These are phyloP conservation scores for Rambutsinella grinnellia DNA, from an alignment of 2,888 invertebrate genomes.

Conservation along the genomic window DNA sequence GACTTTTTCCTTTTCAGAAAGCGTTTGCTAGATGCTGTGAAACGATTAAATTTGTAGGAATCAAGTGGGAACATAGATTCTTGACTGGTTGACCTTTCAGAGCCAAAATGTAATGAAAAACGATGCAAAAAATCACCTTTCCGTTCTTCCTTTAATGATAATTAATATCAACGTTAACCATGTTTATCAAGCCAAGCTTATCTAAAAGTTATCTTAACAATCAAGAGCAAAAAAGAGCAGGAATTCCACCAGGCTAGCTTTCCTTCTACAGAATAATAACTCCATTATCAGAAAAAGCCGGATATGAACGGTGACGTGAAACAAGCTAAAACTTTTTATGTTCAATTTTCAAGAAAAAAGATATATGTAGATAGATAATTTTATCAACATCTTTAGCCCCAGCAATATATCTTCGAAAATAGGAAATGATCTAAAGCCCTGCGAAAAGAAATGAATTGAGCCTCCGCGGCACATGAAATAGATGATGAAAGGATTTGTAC, in stretches of 20 bases:
- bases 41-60: too few species aligned
- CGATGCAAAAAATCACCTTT: too few species aligned
- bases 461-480: too few species aligned
- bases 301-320: constrained; percentile 35
- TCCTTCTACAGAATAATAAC: constrained; percentile 18
- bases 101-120: too few species aligned
- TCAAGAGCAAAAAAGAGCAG: constrained; percentile 19
- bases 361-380: neutral
- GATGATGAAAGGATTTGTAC: neutral
- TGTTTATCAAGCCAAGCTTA: constrained; percentile 30
- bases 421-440: constrained; percentile 6
- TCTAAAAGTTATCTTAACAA: constrained; percentile 41
- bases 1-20: too few species aligned
- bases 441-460: too few species aligned
- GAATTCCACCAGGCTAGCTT: constrained; percentile 45
- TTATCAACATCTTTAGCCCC: neutral
- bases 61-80: too few species aligned
- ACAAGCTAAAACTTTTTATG: constrained; percentile 16
- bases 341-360: constrained; percentile 4
- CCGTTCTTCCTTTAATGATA: constrained; percentile 21
- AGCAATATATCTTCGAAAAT: neutral
- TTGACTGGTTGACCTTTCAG: too few species aligned
- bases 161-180: constrained; percentile 17
- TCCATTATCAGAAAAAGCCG: constrained; percentile 19
- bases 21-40: too few species aligned